Evolutionary conservation across 2,888 invertebrate genomes (phyloP).

Genomic region (Galerucella nymphaeae): DNA sequence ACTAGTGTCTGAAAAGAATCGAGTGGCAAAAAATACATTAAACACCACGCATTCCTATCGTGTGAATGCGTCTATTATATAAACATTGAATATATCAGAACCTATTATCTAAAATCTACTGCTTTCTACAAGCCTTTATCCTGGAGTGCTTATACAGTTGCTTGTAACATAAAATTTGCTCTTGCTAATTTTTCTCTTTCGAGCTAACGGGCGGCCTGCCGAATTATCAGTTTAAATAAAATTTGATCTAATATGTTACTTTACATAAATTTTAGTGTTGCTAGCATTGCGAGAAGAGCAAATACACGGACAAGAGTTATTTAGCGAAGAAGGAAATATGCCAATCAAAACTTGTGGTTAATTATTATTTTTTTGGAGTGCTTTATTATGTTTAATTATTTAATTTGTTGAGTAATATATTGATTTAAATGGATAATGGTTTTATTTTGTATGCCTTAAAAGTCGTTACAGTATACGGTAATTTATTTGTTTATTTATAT

Average conservation of each 20-base stretch:
- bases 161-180: neutral
- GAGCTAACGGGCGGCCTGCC: neutral
- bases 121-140: neutral
- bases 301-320: neutral
- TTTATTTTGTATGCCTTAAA: neutral
- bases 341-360: neutral
- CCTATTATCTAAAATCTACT: neutral
- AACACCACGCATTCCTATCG: no score
- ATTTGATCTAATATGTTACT: constrained; percentile 2
- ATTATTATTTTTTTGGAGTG: neutral
- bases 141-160: neutral
- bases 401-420: neutral
- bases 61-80: no score
- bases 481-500: no score
- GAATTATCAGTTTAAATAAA: neutral
- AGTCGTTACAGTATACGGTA: no score
- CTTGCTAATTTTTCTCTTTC: neutral
- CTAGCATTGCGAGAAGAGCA: neutral
- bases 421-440: no score
- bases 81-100: no score
- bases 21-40: no score
- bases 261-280: neutral
- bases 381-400: neutral
- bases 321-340: neutral
- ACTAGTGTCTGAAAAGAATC: no score